Evolutionary conservation across 2,113 vertebrate species (phyloP).

Genomic region (Rhodinocichla rosea): DNA sequence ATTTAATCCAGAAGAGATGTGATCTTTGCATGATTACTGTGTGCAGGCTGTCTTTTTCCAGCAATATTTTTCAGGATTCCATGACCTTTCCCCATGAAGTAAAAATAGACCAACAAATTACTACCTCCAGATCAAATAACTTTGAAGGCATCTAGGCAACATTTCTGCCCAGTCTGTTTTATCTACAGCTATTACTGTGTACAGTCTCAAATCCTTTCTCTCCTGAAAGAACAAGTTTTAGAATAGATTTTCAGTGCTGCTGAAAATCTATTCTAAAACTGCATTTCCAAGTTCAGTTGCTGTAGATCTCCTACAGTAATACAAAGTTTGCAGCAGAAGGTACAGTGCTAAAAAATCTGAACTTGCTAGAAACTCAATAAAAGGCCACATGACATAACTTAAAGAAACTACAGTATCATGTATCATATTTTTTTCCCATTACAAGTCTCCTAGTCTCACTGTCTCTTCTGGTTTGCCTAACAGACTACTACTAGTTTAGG

Average conservation of each 20-base stretch:
- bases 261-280: not conserved
- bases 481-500: not conserved
- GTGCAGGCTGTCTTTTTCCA: not conserved
- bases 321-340: not conserved
- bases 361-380: not conserved
- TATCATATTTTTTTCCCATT: fast-evolving
- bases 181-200: not conserved
- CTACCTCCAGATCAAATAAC: constrained; percentile 29
- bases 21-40: not conserved
- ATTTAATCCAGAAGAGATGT: not conserved
- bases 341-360: not conserved
- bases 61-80: constrained; percentile 13
- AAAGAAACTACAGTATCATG: not conserved
- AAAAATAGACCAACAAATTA: constrained; percentile 32
- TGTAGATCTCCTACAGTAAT: not conserved
- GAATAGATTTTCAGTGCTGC: not conserved
- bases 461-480: not conserved
- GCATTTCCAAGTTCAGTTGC: not conserved
- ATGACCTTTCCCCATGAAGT: constrained; percentile 16
- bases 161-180: not conserved
- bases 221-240: not conserved
- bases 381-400: not conserved
- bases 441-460: not conserved
- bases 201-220: not conserved
- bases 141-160: not conserved